Evolutionary conservation across 2,113 vertebrate species (phyloP).

Genomic region (Sapayoa aenigma): DNA sequence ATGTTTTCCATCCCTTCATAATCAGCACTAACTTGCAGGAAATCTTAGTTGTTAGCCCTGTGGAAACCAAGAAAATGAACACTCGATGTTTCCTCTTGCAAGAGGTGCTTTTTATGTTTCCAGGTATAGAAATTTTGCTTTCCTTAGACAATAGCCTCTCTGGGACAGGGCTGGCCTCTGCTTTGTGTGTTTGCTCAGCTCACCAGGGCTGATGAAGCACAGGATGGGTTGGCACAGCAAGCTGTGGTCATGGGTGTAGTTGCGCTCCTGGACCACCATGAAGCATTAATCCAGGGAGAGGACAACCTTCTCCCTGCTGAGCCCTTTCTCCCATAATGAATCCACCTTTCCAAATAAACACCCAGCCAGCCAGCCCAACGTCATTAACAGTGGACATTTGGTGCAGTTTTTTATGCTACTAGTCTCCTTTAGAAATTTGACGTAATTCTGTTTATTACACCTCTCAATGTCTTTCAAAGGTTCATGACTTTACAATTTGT

Average conservation of each 20-base stretch:
- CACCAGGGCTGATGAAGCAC: accelerated
- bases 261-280: background rate
- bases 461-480: background rate
- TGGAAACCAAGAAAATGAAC: background rate
- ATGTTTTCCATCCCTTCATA: background rate
- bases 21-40: slow-evolving; percentile 37
- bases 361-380: background rate
- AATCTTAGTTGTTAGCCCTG: slow-evolving; percentile 35
- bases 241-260: accelerated
- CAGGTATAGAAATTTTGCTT: background rate
- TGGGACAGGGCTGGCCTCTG: background rate
- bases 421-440: background rate
- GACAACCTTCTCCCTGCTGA: background rate
- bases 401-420: background rate
- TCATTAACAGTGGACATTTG: background rate
- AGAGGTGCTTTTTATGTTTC: background rate
- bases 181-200: background rate
- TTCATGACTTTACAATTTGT: background rate
- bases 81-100: background rate
- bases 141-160: background rate
- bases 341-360: background rate
- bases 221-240: accelerated
- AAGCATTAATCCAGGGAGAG: background rate
- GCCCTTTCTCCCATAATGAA: background rate
- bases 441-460: background rate